Base-by-base conservation (phyloP, 1,140 invertebrate species). In the Yoshiicerus persimilis region DNA sequence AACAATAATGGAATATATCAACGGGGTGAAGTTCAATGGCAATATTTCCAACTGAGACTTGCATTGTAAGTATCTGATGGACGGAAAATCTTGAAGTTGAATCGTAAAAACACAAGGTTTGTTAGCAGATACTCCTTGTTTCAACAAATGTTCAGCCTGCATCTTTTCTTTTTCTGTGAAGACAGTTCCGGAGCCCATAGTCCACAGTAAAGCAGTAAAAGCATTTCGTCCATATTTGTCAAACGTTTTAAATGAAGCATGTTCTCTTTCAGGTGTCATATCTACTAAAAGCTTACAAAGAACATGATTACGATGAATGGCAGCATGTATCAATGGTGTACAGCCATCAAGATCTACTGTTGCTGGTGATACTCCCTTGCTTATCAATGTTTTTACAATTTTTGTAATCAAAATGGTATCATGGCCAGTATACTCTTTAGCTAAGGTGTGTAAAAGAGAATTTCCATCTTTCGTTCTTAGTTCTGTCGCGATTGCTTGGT, bases 241-340 rank as follows among this genome's bases (percentile, higher is more conserved):
- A 30, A 56, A 30, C 8, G 25, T 27, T 4, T 30, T 47, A 30
- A 56, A 92, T 88, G 77, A 92, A 90, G 88, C 92, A 92, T 36
- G 23, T 32, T 92, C 10, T 93, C 88, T 11, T 62, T 38, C 90
- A 90, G 88, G 5, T 20, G 20, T 77, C 13, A 41, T 47, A 11
- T 20, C 38, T 10, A 5, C 10, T 23, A 80, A 38, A 20, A 80
- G n/a, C 2, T 23, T 30, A 25, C 87, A 89, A 20, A 90, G 41
- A 10, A 39, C 9, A 4, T 47, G 1, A 89, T 93, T 93, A 84
- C 92, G 91, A 41, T 92, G 91, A 4, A 93, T 90, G 86, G 92
- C 92, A 38, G 92, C 92, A 91, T 93, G 93, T 62, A 92, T 92
- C 4, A 94, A 86, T n/a, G 93, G 91, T 47, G 91, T 92, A 75